Conservation (phyloP, 2,797 vertebrate genomes). For the Rhinichthys osculus region DNA sequence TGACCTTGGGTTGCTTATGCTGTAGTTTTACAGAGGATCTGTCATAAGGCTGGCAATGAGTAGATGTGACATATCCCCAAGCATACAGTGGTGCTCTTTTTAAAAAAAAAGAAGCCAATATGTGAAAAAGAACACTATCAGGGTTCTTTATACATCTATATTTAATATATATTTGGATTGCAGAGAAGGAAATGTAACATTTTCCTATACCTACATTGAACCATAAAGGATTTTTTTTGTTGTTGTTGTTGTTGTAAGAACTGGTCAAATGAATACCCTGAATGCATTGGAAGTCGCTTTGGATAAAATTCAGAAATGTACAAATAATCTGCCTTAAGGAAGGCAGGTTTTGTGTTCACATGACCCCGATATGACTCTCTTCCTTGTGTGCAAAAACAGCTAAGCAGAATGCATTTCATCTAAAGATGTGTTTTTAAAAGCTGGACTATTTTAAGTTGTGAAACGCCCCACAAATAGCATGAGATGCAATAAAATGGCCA, state of each 20-base stretch:
- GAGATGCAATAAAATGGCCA: conserved; percentile 12
- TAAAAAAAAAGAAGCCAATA: conserved; percentile 18
- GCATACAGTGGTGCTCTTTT: conserved; percentile 34
- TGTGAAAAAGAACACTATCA: not conserved
- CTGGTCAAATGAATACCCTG: not conserved
- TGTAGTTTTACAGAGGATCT: conserved; percentile 29
- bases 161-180: conserved; percentile 3
- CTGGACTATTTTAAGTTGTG: conserved; percentile 20
- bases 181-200: not conserved
- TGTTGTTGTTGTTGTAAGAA: not conserved
- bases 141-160: not conserved
- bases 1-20: conserved; percentile 50
- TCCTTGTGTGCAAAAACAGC: not conserved
- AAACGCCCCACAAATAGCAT: conserved; percentile 21
- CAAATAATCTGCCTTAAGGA: not conserved
- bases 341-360: not conserved
- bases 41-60: conserved; percentile 33
- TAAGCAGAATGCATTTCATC: not conserved
- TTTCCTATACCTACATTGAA: not conserved
- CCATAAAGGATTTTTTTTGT: not conserved
- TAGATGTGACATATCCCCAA: conserved; percentile 43
- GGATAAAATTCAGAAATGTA: not conserved
- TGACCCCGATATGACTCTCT: not conserved
- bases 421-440: conserved; percentile 19
- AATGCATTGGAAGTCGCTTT: not conserved